Evolutionary conservation across 2,113 vertebrate genomes (phyloP), one percentile per base, ranked within the genome.

Genomic region (Pelvicachromis taeniatus): DNA sequence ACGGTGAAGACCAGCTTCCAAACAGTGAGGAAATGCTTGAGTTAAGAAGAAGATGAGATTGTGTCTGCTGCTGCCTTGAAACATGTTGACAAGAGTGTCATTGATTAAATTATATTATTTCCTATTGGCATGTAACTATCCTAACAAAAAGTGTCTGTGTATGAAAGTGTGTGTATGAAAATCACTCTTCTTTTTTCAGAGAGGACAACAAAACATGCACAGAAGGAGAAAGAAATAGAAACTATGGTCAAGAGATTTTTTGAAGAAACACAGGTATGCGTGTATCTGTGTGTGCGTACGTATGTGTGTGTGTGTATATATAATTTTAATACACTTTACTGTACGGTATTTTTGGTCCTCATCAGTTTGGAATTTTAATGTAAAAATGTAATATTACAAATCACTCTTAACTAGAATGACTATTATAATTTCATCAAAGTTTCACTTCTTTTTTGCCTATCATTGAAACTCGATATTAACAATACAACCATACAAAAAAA

Each of bases 281-380:
- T n/a, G n/a, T n/a, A n/a, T n/a, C n/a, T n/a, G n/a, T n/a, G n/a
- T n/a, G n/a, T n/a, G n/a, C n/a, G n/a, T n/a, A n/a, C n/a, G n/a
- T n/a, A n/a, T n/a, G n/a, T n/a, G n/a, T n/a, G n/a, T n/a, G n/a
- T n/a, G n/a, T n/a, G n/a, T n/a, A n/a, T n/a, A n/a, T n/a, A n/a
- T n/a, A n/a, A n/a, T 61, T 61, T 63, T 6, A 19, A 61, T 11
- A 35, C 17, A 35, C 58, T 35, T 61, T 33, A 61, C 58, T 61
- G 19, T 13, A 17, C 33, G 29, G 29, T 6, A 59, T 4, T 59
- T 63, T 35, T 63, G 59, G 61, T 63, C 4, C 33, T 65, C 33
- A 1, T 12, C 19, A 35, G 10, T 10, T 38, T 0, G 0, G 11
- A 65, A 38, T 38, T 19, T 65, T 0, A 19, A n/a, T 33, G 31